phyloP scores from a whole-genome alignment of 2,797 vertebrate genomes.

The Hippoglossus hippoglossus region DNA sequence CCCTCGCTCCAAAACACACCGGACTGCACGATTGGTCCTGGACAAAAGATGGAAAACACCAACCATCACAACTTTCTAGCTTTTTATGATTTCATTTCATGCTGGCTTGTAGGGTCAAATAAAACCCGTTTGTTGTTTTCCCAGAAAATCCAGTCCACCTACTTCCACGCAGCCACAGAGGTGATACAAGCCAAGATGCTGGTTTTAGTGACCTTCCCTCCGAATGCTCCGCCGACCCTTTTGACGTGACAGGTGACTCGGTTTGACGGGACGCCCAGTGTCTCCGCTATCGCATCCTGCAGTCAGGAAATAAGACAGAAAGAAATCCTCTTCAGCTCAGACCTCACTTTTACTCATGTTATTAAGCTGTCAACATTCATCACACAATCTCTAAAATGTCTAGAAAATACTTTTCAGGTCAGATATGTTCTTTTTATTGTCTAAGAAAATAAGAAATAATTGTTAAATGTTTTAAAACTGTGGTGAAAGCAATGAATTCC shows the following conservation, averaged over 20 bases:
- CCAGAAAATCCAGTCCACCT: constrained; percentile 50
- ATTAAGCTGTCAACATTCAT: no score
- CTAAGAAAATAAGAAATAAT: no score
- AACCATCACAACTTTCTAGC: not conserved
- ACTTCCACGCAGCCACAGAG: constrained; percentile 92
- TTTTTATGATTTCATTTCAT: not conserved
- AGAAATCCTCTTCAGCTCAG: not conserved
- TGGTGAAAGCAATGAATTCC: no score
- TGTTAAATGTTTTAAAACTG: no score
- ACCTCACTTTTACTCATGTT: not conserved
- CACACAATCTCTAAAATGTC: no score
- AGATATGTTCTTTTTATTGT: no score
- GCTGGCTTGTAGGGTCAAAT: no score
- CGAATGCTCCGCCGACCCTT: constrained; percentile 92
- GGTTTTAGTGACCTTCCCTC: constrained; percentile 88
- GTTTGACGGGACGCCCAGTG: constrained; percentile 88
- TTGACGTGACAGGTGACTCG: constrained; percentile 90
- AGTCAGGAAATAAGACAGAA: not conserved
- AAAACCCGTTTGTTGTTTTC: no score
- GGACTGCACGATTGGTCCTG: constrained; percentile 87
- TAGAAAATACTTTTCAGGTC: no score
- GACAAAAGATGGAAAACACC: not conserved
- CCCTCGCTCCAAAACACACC: constrained; percentile 88
- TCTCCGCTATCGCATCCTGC: constrained; percentile 86
- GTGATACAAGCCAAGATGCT: constrained; percentile 83